These are phyloP conservation scores for Artemia sp. DNA, from an alignment of 2,888 invertebrate genomes.

Conservation along the genomic window DNA sequence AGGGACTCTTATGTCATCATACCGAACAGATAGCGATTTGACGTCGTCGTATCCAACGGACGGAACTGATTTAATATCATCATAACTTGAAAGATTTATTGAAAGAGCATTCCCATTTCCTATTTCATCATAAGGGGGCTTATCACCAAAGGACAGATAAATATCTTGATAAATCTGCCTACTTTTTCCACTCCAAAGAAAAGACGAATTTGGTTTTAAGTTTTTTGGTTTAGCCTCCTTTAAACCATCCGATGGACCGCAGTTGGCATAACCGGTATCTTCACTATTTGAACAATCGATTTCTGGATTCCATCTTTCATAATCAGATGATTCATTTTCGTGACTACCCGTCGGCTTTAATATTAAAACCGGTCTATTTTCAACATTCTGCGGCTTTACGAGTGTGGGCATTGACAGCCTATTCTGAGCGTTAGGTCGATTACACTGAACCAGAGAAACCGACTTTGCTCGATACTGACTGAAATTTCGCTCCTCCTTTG, in stretches of 20 bases:
- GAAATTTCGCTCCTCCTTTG: constrained; percentile 7
- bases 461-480: not conserved
- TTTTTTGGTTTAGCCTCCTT: not conserved
- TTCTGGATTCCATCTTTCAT: constrained; percentile 7
- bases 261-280: not conserved
- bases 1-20: constrained; percentile 25
- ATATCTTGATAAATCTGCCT: constrained; percentile 8
- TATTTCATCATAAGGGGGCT: constrained; percentile 18
- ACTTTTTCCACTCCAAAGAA: constrained; percentile 4
- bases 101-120: constrained; percentile 16
- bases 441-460: not conserved
- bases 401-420: not conserved
- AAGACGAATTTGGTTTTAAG: constrained; percentile 9
- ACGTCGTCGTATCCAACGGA: constrained; percentile 26
- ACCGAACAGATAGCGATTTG: constrained; percentile 24
- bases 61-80: constrained; percentile 24
- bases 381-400: not conserved
- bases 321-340: constrained; percentile 3
- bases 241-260: not conserved
- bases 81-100: constrained; percentile 24
- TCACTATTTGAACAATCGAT: not conserved
- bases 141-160: not conserved
- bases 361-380: constrained; percentile 12
- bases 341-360: not conserved
- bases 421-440: not conserved